A percentile compares a stretch with the other conserved stretches of the same genome.
These are phyloP conservation scores for Linnaemya vulpina DNA, from an alignment of 2,888 invertebrate genomes.

Conservation along the genomic window DNA sequence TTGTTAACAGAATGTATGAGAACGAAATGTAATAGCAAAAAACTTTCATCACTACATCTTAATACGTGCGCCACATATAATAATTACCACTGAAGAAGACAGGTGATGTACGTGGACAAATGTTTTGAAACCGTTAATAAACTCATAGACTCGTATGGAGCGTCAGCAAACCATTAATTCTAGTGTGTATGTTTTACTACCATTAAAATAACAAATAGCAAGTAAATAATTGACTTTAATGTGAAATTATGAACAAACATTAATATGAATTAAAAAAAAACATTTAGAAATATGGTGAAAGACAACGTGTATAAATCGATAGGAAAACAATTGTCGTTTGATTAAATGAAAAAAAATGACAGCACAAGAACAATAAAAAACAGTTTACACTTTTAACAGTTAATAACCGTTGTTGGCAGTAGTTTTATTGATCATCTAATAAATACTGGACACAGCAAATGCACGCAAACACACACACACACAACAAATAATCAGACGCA, in stretches of 20 bases:
- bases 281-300: neutral
- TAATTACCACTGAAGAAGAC: neutral
- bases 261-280: slow-evolving; percentile 17
- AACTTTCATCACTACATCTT: neutral
- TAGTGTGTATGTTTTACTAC: slow-evolving; percentile 1
- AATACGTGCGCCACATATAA: neutral
- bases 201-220: slow-evolving; percentile 6
- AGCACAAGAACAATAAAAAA: slow-evolving; percentile 63
- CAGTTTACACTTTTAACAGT: slow-evolving; percentile 71
- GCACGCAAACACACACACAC: neutral
- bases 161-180: slow-evolving; percentile 42
- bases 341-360: slow-evolving; percentile 54
- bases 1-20: too few relatives aligned
- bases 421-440: slow-evolving; percentile 47
- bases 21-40: neutral
- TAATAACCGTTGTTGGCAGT: slow-evolving; percentile 67
- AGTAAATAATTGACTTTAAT: slow-evolving; percentile 64
- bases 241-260: slow-evolving; percentile 56
- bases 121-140: slow-evolving; percentile 29
- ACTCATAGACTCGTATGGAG: neutral
- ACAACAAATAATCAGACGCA: slow-evolving; percentile 19
- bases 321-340: slow-evolving; percentile 67
- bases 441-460: slow-evolving; percentile 4
- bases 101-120: neutral
- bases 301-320: slow-evolving; percentile 26